Percentiles rank a stretch among this genome's conserved stretches.
These are phyloP conservation scores for Polypedilum vanderplanki DNA, from an alignment of 1,140 invertebrate species.

Conservation along the genomic window DNA sequence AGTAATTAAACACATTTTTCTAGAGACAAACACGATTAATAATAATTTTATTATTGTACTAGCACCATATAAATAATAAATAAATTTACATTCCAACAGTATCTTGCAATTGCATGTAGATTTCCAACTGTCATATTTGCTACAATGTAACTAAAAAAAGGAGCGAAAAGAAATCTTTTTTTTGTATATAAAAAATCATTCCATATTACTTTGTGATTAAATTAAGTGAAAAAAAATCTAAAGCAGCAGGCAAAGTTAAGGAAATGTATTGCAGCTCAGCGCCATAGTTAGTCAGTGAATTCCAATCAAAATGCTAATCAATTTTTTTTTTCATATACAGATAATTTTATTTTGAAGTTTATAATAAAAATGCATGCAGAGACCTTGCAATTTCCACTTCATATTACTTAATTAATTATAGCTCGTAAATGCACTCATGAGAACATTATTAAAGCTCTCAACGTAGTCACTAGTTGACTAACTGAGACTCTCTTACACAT, in stretches of 20 bases:
- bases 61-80: background rate
- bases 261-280: too few species aligned
- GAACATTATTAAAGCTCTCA: conserved; percentile 11
- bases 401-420: conserved; percentile 23
- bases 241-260: too few species aligned
- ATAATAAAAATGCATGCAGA: background rate
- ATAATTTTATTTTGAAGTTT: background rate
- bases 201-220: background rate
- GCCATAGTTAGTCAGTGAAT: conserved; percentile 20
- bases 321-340: background rate
- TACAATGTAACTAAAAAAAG: background rate
- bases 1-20: background rate
- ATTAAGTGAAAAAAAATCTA: too few species aligned
- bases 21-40: background rate
- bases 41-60: background rate
- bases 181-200: background rate
- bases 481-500: too few species aligned
- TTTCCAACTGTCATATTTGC: background rate
- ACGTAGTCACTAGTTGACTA: background rate
- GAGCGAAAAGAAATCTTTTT: background rate
- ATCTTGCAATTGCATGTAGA: background rate
- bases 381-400: conserved; percentile 22
- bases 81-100: too few species aligned
- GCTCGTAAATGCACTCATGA: conserved; percentile 10
- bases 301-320: conserved; percentile 27